phyloP scores from a whole-genome alignment of 2,113 vertebrate species.

The Gambusia holbrooki region DNA sequence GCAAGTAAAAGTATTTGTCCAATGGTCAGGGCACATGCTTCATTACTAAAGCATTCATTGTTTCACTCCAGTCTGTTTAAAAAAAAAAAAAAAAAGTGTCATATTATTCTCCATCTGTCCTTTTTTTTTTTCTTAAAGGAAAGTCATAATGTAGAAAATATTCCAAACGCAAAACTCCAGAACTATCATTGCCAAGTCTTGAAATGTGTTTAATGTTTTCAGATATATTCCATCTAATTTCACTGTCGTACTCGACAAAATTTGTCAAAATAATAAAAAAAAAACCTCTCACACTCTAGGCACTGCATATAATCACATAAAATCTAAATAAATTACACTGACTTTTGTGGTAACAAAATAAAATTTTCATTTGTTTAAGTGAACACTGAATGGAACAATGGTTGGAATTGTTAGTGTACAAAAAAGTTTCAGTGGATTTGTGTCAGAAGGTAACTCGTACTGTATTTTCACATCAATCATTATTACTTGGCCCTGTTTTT shows the following conservation, averaged over 20 bases:
- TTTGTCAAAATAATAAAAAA: too few relatives aligned
- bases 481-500: too few relatives aligned
- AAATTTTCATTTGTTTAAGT: neutral
- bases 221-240: too few relatives aligned
- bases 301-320: neutral
- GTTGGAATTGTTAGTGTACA: neutral
- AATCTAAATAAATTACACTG: neutral
- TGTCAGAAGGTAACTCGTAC: neutral
- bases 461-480: neutral
- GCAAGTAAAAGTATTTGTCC: neutral
- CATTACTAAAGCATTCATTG: constrained; percentile 1
- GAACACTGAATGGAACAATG: neutral
- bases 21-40: neutral
- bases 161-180: neutral
- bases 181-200: neutral
- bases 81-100: neutral
- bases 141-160: neutral
- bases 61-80: neutral
- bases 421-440: neutral
- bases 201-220: too few relatives aligned
- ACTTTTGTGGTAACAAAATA: neutral
- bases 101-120: neutral
- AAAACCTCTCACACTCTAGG: too few relatives aligned
- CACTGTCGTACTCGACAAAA: too few relatives aligned
- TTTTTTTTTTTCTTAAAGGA: neutral